Percentiles rank a stretch among this genome's conserved stretches.
These are phyloP conservation scores for Sphenodon punctatus DNA, from an alignment of 2,797 vertebrate genomes.

Conservation along the genomic window DNA sequence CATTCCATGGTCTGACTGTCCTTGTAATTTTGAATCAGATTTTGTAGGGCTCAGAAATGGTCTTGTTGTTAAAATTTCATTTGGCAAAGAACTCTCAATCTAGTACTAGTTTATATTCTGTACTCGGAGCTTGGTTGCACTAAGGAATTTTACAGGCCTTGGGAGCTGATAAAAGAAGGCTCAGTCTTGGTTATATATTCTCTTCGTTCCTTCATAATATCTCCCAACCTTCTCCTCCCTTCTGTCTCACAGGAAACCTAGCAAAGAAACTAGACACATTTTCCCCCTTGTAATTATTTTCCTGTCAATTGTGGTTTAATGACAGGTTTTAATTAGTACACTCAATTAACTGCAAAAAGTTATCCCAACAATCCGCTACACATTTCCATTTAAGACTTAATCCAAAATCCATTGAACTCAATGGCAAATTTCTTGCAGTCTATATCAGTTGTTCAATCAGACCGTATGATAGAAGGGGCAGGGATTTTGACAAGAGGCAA, in stretches of 20 bases:
- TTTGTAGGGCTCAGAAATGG: too few species aligned
- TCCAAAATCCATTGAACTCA: conserved; percentile 60
- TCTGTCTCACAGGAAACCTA: conserved; percentile 38
- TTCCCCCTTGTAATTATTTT: neutral
- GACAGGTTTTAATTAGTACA: conserved; percentile 61
- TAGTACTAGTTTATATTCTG: too few species aligned
- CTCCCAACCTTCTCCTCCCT: conserved; percentile 47
- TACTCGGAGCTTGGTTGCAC: too few species aligned
- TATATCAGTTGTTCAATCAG: conserved; percentile 42
- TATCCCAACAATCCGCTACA: conserved; percentile 62
- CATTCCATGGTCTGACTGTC: too few species aligned
- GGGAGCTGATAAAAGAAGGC: neutral
- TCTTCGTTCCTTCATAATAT: conserved; percentile 16
- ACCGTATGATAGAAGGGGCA: neutral
- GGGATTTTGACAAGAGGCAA: too few species aligned
- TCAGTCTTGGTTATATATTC: conserved; percentile 10
- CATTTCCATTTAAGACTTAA: conserved; percentile 54
- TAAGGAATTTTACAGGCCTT: too few species aligned
- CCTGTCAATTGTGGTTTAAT: conserved; percentile 51
- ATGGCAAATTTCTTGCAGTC: too few species aligned
- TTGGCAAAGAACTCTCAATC: too few species aligned
- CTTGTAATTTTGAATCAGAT: too few species aligned
- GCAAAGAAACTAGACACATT: neutral
- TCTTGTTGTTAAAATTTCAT: too few species aligned
- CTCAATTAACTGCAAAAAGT: conserved; percentile 34